These are phyloP conservation scores for Glyphotaelius pellucidus DNA, from an alignment of 2,888 invertebrate genomes.

Conservation along the genomic window DNA sequence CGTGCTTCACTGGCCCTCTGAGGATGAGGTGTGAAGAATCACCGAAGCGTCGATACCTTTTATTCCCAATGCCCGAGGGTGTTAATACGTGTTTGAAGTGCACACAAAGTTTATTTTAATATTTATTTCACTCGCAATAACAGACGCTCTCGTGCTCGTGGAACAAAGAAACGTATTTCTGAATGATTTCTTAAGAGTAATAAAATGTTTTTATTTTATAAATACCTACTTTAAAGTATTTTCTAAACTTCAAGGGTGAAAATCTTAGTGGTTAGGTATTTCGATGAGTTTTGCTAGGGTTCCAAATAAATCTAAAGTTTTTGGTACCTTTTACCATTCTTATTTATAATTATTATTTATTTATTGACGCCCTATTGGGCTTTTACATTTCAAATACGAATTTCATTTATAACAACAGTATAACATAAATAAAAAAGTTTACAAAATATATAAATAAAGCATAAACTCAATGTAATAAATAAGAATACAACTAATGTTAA, in stretches of 20 bases:
- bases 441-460: no score
- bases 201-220: constrained; percentile 35
- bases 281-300: background rate
- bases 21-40: constrained; percentile 59
- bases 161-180: background rate
- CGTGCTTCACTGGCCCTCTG: constrained; percentile 59
- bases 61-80: constrained; percentile 47
- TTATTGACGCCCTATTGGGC: no score
- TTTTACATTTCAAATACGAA: no score
- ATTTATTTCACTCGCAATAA: constrained; percentile 51
- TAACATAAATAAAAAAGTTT: no score
- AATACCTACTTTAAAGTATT: background rate
- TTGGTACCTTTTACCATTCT: no score
- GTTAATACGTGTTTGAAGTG: constrained; percentile 40
- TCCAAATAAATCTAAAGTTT: no score
- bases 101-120: constrained; percentile 58
- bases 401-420: no score
- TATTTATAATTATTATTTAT: no score
- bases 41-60: constrained; percentile 57
- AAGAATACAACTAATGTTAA: no score
- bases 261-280: background rate
- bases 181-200: background rate
- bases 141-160: constrained; percentile 39
- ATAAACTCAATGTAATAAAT: no score
- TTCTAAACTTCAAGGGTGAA: background rate